These are phyloP conservation scores for Anolis carolinensis DNA, from an alignment of 2,113 vertebrate species.

Conservation along the genomic window DNA sequence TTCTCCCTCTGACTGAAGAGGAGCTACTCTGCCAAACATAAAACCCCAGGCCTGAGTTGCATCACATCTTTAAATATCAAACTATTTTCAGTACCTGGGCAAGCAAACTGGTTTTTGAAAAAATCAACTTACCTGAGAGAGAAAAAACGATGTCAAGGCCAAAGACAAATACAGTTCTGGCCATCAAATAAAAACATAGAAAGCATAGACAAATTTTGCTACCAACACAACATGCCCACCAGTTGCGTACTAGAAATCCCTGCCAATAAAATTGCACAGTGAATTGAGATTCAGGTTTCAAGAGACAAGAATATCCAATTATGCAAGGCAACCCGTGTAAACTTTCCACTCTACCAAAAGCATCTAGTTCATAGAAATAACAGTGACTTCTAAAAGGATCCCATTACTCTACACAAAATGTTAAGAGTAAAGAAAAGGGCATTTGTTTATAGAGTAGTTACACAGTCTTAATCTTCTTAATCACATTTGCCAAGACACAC, in stretches of 20 bases:
- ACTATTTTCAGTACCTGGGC: not conserved
- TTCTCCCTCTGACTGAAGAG: not conserved
- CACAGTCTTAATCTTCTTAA: not conserved
- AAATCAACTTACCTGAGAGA: not conserved
- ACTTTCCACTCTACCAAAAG: not conserved
- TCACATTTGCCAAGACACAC: not conserved
- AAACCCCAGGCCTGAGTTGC: not conserved
- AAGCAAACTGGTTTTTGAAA: not conserved
- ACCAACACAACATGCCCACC: not conserved
- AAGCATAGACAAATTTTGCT: not conserved
- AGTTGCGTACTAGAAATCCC: not conserved
- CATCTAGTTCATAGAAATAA: slow-evolving; percentile 1
- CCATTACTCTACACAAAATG: not conserved
- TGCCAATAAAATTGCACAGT: not conserved
- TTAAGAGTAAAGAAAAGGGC: not conserved
- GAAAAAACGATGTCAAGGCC: not conserved
- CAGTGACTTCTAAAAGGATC: not conserved
- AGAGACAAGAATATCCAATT: not conserved
- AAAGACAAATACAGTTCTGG: not conserved
- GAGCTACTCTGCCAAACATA: not conserved
- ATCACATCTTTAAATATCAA: not conserved
- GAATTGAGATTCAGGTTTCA: not conserved
- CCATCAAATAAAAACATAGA: not conserved
- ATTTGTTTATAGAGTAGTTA: not conserved
- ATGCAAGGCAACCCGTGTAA: not conserved